These are phyloP conservation scores for Kradibia gibbosae DNA, from an alignment of 1,140 invertebrate species.

Conservation along the genomic window DNA sequence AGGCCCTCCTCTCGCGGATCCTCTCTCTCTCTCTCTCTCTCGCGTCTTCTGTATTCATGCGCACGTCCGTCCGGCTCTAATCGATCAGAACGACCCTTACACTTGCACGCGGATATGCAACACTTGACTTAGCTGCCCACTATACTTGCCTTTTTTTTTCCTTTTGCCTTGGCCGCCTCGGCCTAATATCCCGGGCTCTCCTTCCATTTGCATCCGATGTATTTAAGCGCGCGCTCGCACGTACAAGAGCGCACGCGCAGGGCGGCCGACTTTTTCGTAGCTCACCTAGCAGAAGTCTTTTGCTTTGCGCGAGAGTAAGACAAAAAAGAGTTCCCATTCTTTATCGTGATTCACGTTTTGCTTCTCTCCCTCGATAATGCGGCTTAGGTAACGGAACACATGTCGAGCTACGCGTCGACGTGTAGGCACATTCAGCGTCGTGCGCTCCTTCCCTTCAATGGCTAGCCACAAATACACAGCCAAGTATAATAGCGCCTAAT, in stretches of 20 bases:
- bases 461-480: not conserved
- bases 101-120: no score
- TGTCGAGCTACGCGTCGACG: conserved; percentile 31
- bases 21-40: no score
- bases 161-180: no score
- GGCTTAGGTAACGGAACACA: conserved; percentile 46
- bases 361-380: conserved; percentile 48
- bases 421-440: conserved; percentile 33
- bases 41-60: no score
- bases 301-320: conserved; percentile 11
- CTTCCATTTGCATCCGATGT: no score
- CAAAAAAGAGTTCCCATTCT: conserved; percentile 12
- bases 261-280: not conserved
- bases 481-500: not conserved
- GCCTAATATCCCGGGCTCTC: no score
- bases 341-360: conserved; percentile 7
- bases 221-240: no score
- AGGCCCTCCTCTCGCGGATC: not conserved
- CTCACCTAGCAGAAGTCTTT: not conserved
- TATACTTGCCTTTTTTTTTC: no score
- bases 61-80: no score
- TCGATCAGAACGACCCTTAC: no score
- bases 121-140: no score
- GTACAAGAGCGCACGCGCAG: no score
- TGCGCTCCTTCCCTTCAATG: conserved; percentile 11